These are phyloP conservation scores for Petaurus breviceps DNA, from an alignment of 2,113 vertebrate species.

Conservation along the genomic window DNA sequence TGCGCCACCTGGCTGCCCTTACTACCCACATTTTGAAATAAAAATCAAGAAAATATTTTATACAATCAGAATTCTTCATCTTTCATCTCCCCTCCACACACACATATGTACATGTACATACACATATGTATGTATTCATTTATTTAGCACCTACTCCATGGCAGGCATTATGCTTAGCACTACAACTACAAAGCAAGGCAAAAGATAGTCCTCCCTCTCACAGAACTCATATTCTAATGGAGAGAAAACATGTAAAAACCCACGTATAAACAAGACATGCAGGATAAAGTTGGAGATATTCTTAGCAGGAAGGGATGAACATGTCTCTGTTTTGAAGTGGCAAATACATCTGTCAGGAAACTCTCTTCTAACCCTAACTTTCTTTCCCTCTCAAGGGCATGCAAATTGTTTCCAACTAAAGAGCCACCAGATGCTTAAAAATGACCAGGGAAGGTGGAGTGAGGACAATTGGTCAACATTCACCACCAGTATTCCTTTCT, in stretches of 20 bases:
- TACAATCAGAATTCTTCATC: neutral
- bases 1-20: no score
- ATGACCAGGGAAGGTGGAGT: neutral
- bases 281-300: neutral
- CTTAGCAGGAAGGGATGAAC: no score
- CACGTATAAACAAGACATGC: neutral
- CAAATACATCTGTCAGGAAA: neutral
- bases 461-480: neutral
- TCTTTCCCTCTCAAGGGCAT: neutral
- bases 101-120: no score
- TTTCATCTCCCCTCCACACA: neutral
- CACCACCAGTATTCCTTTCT: neutral
- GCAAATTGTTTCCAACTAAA: neutral
- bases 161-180: neutral
- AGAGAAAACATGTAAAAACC: neutral
- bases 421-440: neutral
- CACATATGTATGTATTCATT: neutral
- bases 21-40: constrained; percentile 21
- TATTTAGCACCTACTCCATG: neutral
- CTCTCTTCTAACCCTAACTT: neutral
- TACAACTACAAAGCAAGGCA: neutral
- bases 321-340: neutral
- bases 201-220: neutral
- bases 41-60: constrained; percentile 44
- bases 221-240: neutral